Conservation (phyloP, 2,797 vertebrate species). For the Danio tinwini region DNA sequence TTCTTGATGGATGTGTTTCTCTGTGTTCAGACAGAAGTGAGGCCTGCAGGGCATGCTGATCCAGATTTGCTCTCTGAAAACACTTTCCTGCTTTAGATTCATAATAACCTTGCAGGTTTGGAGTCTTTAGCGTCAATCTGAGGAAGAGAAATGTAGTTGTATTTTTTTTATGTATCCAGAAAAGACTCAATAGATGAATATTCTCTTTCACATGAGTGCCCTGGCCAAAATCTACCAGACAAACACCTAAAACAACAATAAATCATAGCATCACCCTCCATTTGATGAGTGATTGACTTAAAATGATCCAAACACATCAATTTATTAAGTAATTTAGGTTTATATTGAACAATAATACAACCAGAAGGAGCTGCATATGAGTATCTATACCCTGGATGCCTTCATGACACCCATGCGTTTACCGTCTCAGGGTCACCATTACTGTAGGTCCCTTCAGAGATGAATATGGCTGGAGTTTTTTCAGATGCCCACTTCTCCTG, state of each 20-base stretch:
- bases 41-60: constrained; percentile 59
- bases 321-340: too few species aligned
- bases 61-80: constrained; percentile 65
- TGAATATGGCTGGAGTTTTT: not conserved
- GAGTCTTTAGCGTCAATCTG: not conserved
- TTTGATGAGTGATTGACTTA: too few species aligned
- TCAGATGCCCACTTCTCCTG: constrained; percentile 88
- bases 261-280: too few species aligned
- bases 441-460: not conserved
- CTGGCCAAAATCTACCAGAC: too few species aligned
- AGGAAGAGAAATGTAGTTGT: not conserved
- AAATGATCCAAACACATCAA: too few species aligned
- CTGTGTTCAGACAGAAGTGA: constrained; percentile 13
- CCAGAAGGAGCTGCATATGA: too few species aligned
- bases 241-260: too few species aligned
- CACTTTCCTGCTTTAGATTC: not conserved
- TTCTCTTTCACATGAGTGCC: too few species aligned
- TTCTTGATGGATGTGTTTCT: not conserved
- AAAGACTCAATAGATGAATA: too few species aligned
- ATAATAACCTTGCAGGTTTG: not conserved
- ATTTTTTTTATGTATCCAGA: too few species aligned
- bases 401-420: constrained; percentile 93
- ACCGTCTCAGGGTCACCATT: not conserved
- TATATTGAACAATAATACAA: too few species aligned
- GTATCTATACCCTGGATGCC: constrained; percentile 90